Percentiles rank a stretch among this genome's conserved stretches.
These are phyloP conservation scores for Coendou prehensilis DNA, from an alignment of 2,797 vertebrate genomes.

Conservation along the genomic window DNA sequence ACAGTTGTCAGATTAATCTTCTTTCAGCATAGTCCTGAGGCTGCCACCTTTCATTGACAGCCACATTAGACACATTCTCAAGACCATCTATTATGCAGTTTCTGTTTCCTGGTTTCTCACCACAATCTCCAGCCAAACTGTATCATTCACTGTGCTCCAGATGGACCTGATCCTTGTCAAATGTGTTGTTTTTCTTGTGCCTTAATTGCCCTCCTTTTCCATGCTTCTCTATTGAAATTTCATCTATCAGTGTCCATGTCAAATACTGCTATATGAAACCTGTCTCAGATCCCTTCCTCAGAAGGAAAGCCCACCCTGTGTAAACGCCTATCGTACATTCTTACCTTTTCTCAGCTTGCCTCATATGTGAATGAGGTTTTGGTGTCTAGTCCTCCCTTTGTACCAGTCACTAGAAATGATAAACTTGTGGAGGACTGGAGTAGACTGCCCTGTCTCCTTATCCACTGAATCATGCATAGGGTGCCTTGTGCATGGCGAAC, in stretches of 20 bases:
- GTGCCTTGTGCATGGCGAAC: neutral
- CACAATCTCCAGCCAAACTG: neutral
- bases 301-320: neutral
- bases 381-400: neutral
- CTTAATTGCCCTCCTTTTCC: neutral
- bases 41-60: neutral
- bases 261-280: neutral
- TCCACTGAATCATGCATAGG: fast-evolving
- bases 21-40: neutral
- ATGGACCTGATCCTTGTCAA: neutral
- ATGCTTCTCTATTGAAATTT: neutral
- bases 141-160: neutral
- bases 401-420: neutral
- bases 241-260: neutral
- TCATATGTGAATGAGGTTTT: neutral
- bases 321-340: neutral
- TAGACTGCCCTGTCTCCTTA: neutral
- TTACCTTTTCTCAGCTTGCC: neutral
- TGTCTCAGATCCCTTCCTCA: neutral
- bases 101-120: neutral
- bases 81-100: neutral
- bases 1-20: neutral
- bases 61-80: neutral
- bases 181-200: neutral
- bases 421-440: neutral